phyloP scores from a whole-genome alignment of 2,888 invertebrate genomes.

The Hybos culiciformis region DNA sequence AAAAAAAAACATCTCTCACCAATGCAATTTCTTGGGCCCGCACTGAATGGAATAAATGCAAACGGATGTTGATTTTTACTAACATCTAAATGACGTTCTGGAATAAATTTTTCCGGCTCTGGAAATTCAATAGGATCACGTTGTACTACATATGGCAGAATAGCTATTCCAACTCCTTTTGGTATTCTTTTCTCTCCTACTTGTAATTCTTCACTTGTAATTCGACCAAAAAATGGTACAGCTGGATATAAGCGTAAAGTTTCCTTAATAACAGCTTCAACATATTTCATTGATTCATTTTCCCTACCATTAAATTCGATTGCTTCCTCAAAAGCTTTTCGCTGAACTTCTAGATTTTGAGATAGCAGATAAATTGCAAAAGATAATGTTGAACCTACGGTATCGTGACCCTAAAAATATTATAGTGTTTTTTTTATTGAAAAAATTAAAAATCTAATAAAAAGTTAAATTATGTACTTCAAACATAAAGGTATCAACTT shows the following conservation, averaged over 20 bases:
- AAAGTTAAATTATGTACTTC: conserved; percentile 27
- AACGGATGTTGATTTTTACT: conserved; percentile 30
- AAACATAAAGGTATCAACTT: conserved; percentile 46
- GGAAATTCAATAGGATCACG: conserved; percentile 37
- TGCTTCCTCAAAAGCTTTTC: conserved; percentile 34
- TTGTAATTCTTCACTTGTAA: conserved; percentile 34
- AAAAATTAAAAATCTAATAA: no score
- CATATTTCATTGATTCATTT: conserved; percentile 36
- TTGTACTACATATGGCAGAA: conserved; percentile 37
- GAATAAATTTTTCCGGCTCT: conserved; percentile 34
- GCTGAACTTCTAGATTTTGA: conserved; percentile 37
- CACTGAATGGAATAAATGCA: conserved; percentile 30
- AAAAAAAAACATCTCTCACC: conserved; percentile 10
- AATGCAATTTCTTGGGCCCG: conserved; percentile 32
- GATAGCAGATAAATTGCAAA: conserved; percentile 41
- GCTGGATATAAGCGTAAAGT: conserved; percentile 42
- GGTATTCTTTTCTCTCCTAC: conserved; percentile 34
- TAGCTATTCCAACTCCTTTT: conserved; percentile 29
- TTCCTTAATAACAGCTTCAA: conserved; percentile 46
- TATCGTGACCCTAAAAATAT: conserved; percentile 37
- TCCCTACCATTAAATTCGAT: conserved; percentile 25
- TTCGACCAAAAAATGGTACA: conserved; percentile 38
- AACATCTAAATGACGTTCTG: conserved; percentile 26
- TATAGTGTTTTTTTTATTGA: no score
- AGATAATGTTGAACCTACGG: conserved; percentile 40